Percentiles rank a stretch among this genome's conserved stretches.
phyloP scores from a whole-genome alignment of 2,113 vertebrate species.

The Pseudorasbora parva region DNA sequence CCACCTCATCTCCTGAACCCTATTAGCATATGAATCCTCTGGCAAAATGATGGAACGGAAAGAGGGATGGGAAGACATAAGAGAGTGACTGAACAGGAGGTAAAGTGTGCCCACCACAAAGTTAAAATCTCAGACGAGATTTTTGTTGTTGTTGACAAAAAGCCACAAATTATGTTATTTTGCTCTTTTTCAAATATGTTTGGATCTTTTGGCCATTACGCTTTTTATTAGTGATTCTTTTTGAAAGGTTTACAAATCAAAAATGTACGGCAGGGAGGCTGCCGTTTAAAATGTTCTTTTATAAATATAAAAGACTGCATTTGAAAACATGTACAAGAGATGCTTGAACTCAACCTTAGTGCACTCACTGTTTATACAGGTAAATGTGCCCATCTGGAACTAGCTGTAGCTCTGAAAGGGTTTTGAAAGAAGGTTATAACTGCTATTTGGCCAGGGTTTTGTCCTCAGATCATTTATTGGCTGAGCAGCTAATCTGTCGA shows the following conservation, averaged over 20 bases:
- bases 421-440: conserved; percentile 14
- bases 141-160: neutral
- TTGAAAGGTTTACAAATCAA: neutral
- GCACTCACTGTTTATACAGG: neutral
- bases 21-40: conserved; percentile 91
- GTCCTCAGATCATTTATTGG: conserved; percentile 40
- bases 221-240: neutral
- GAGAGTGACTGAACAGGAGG: conserved; percentile 50
- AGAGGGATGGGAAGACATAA: conserved; percentile 43
- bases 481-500: conserved; percentile 43
- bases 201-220: neutral
- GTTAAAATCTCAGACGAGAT: conserved; percentile 30
- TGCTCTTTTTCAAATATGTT: neutral
- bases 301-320: neutral
- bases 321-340: neutral
- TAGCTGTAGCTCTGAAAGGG: neutral
- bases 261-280: neutral
- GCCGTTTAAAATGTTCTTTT: conserved; percentile 2
- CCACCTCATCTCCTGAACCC: conserved; percentile 91
- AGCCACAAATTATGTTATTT: neutral
- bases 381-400: conserved; percentile 25
- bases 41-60: conserved; percentile 71
- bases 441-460: conserved; percentile 20
- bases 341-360: conserved; percentile 26
- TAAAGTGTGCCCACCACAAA: conserved; percentile 53